Conservation (phyloP, 2,797 vertebrate species). For the Megaceryle alcyon region DNA sequence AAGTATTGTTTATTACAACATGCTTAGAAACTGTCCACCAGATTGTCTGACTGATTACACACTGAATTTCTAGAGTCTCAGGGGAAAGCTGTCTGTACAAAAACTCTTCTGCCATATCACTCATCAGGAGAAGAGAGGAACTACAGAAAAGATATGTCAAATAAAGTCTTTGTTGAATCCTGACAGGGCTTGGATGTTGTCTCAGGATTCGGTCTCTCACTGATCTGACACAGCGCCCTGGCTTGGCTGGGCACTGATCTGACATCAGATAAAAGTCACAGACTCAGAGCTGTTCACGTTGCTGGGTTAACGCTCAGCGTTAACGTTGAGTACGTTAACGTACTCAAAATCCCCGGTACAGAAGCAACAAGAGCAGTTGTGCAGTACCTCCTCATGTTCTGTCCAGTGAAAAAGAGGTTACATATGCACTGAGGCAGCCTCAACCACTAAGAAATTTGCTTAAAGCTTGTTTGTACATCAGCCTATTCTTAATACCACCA, state of each 20-base stretch:
- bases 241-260: neutral
- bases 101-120: neutral
- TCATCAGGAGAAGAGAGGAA: neutral
- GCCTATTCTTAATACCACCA: neutral
- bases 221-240: neutral
- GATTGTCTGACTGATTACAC: constrained; percentile 14
- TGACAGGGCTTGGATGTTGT: neutral
- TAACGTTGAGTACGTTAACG: too few relatives aligned
- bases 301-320: neutral
- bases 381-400: neutral
- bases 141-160: neutral
- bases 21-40: neutral
- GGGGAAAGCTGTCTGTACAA: neutral
- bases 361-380: neutral
- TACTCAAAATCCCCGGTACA: neutral
- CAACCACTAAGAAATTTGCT: neutral
- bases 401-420: neutral
- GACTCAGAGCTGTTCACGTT: neutral
- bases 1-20: neutral
- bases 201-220: neutral
- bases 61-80: neutral
- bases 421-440: neutral
- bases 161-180: neutral
- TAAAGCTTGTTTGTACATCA: neutral
- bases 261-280: neutral